Evolutionary conservation across 2,113 vertebrate genomes (phyloP).

Genomic region (Picathartes gymnocephalus): DNA sequence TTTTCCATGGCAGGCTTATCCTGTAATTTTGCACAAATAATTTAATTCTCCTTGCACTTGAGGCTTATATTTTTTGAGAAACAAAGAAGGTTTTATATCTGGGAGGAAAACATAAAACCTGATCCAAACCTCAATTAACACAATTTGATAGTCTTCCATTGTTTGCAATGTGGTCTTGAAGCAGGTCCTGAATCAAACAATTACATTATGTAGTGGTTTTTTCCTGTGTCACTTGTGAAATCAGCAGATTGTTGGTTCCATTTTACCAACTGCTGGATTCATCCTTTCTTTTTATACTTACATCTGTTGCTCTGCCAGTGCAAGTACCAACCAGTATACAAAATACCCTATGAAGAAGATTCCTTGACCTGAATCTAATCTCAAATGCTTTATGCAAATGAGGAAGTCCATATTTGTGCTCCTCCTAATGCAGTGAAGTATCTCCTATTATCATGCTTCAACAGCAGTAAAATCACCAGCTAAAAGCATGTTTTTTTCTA

Average conservation of each 20-base stretch:
- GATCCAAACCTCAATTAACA: not conserved
- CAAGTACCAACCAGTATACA: not conserved
- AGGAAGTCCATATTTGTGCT: not conserved
- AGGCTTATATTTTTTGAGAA: not conserved
- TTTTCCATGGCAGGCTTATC: not conserved
- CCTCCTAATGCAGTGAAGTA: not conserved
- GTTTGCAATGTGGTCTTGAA: not conserved
- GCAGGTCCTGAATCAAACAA: not conserved
- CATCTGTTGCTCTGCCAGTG: not conserved
- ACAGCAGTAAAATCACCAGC: not conserved
- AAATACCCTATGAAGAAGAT: not conserved
- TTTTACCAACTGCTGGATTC: not conserved
- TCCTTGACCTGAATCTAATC: not conserved
- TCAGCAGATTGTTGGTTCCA: not conserved
- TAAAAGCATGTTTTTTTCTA: not conserved
- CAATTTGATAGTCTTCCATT: not conserved
- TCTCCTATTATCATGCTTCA: not conserved
- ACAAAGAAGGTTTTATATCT: not conserved
- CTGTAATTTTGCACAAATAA: not conserved
- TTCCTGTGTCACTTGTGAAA: not conserved
- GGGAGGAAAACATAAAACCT: not conserved
- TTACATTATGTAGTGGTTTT: not conserved
- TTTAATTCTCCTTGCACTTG: not conserved
- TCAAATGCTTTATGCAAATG: not conserved
- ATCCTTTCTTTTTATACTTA: not conserved